Percentiles rank a stretch among this genome's conserved stretches.
These are phyloP conservation scores for Apamea monoglypha DNA, from an alignment of 2,888 invertebrate species.

Conservation along the genomic window DNA sequence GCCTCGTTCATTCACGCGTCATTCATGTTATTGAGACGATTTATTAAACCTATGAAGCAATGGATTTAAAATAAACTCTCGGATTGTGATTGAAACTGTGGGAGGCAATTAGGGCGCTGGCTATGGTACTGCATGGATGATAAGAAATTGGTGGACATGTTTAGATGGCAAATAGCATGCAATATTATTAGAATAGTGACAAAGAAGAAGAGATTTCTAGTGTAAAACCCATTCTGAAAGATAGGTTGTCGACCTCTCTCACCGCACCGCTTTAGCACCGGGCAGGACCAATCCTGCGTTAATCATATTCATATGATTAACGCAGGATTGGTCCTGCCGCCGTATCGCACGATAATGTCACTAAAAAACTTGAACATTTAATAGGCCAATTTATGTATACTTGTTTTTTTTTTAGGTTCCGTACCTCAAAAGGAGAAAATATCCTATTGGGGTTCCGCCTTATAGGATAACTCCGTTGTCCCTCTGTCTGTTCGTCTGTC, in stretches of 20 bases:
- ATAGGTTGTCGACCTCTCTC: not conserved
- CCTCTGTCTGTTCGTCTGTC: no score
- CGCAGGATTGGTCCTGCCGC: not conserved
- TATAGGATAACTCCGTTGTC: no score
- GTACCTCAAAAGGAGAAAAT: no score
- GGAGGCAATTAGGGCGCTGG: not conserved
- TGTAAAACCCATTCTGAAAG: not conserved
- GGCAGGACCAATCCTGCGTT: no score
- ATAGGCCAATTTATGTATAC: constrained; percentile 4
- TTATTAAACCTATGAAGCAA: not conserved
- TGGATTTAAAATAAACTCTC: not conserved
- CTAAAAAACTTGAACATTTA: not conserved
- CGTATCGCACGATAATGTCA: not conserved
- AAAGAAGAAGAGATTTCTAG: not conserved
- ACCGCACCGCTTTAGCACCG: no score
- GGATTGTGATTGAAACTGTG: not conserved
- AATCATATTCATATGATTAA: no score
- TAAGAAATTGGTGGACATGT: not conserved
- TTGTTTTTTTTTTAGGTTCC: not conserved
- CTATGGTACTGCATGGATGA: not conserved
- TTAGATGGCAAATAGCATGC: no score
- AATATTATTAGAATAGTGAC: not conserved
- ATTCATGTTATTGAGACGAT: not conserved
- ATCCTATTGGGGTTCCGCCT: no score
- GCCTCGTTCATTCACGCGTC: not conserved